Base-by-base conservation (phyloP, 2,888 invertebrate genomes). In the Lapara coniferarum region DNA sequence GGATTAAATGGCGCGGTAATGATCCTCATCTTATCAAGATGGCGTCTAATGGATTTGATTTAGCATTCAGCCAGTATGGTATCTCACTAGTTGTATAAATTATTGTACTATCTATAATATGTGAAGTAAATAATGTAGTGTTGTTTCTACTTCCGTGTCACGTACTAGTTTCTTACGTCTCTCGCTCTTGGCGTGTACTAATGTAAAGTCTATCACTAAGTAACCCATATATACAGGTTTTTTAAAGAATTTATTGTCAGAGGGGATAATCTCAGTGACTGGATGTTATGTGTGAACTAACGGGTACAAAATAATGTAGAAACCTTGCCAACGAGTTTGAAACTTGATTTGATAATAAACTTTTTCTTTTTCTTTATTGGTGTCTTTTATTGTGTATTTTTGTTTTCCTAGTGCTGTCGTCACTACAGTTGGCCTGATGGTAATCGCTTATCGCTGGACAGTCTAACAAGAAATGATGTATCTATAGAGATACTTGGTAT, bases 301-400 rank as follows among this genome's bases (percentile, higher is more conserved):
- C 69, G 66, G 69, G 69, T 69, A 69, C 69, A 69, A 66, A 66
- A 66, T 69, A 58, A 66, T 66, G 56, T 69, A 51, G 19, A 52
- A 52, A 66, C 51, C 66, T 66, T 66, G 69, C 69, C 69, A 58
- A 66, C 57, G 37, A 66, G 51, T 58, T 66, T 69, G 66, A 52
- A 66, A 68, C 68, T 69, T 69, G 44, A 19, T 67, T 57, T 66
- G 52, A 57, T 57, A 53, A 53, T 69, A 52, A 66, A 66, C 14
- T 46, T 67, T 67, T 68, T 51, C 68, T 68, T 68, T 68, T 68
- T 30, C 49, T 56, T 58, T 57, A 46, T 56, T 56, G 8, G 8
- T 14, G 49, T 30, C 30, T 68, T 58, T 58, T 68, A 66, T 66
- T 66, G 10, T 53, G 2, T 0, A 53, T 52, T 7, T 37, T 2